Evolutionary conservation across 2,888 invertebrate genomes (phyloP).

Genomic region (Harpagoxenus sublaevis): DNA sequence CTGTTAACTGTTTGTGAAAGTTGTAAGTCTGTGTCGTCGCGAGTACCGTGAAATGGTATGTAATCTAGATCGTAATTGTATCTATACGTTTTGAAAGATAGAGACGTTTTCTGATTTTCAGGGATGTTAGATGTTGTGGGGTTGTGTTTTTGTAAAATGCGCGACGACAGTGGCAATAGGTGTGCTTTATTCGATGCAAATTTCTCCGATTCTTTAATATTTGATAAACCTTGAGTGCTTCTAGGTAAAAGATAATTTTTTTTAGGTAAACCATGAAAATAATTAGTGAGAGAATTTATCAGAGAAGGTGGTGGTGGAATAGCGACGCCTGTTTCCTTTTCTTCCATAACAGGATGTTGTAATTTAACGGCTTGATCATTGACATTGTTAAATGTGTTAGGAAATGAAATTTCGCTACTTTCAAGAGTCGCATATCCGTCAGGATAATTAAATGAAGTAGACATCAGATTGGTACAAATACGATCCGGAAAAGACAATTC

Average conservation of each 20-base stretch:
- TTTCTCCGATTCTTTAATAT: conserved; percentile 79
- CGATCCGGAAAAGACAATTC: conserved; percentile 61
- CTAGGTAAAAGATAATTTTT: conserved; percentile 80
- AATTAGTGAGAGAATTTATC: conserved; percentile 81
- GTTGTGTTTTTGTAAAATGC: conserved; percentile 80
- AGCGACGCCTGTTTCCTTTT: conserved; percentile 74
- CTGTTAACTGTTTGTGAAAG: conserved; percentile 65
- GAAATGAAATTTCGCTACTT: conserved; percentile 42
- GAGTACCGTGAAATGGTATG: conserved; percentile 80
- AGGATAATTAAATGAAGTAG: conserved; percentile 75
- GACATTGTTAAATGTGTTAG: conserved; percentile 47
- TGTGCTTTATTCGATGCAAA: conserved; percentile 70
- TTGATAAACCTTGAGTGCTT: conserved; percentile 79
- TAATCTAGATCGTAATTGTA: conserved; percentile 84
- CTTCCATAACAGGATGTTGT: conserved; percentile 62
- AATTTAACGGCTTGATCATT: conserved; percentile 49
- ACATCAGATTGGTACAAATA: conserved; percentile 73
- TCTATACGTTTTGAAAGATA: conserved; percentile 80
- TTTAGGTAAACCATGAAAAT: conserved; percentile 82
- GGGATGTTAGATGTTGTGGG: conserved; percentile 82
- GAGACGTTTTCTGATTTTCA: conserved; percentile 79
- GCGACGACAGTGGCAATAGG: conserved; percentile 64
- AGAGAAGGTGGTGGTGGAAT: conserved; percentile 81
- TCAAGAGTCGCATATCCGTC: conserved; percentile 60
- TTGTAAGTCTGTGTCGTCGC: conserved; percentile 79